phyloP scores from a whole-genome alignment of 2,797 vertebrate species.

The Cyclopterus lumpus region DNA sequence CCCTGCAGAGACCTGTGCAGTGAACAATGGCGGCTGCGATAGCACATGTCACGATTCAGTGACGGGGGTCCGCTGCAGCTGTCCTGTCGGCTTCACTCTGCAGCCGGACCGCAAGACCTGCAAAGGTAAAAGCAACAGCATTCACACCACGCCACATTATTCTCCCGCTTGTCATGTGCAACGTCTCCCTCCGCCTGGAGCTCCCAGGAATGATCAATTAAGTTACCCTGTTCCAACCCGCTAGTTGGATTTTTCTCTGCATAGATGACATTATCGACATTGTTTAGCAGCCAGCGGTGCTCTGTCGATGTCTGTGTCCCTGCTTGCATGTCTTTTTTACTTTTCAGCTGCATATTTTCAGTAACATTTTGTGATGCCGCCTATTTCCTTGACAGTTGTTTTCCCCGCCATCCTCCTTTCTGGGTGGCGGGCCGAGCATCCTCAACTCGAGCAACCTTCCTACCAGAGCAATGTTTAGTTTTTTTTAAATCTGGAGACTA shows the following conservation, averaged over 20 bases:
- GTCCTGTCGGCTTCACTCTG: conserved; percentile 96
- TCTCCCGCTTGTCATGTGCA: conserved; percentile 19
- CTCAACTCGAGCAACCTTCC: conserved; percentile 32
- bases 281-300: conserved; percentile 27
- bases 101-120: conserved; percentile 96
- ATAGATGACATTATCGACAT: neutral
- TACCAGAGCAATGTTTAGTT: conserved; percentile 6
- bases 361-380: conserved; percentile 38
- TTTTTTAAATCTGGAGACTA: conserved; percentile 26
- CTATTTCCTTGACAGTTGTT: conserved; percentile 46
- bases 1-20: conserved; percentile 93
- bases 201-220: conserved; percentile 16
- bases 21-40: conserved; percentile 98
- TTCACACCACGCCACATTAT: conserved; percentile 29
- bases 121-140: conserved; percentile 87
- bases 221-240: conserved; percentile 5
- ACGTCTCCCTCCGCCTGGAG: conserved; percentile 12
- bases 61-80: conserved; percentile 96
- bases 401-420: conserved; percentile 21
- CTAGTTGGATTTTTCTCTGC: conserved; percentile 22
- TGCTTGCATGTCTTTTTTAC: conserved; percentile 5
- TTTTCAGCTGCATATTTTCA: conserved; percentile 39
- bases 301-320: conserved; percentile 3
- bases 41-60: conserved; percentile 97
- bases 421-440: conserved; percentile 26